These are phyloP conservation scores for Momotus momota DNA, from an alignment of 2,797 vertebrate genomes.

Conservation along the genomic window DNA sequence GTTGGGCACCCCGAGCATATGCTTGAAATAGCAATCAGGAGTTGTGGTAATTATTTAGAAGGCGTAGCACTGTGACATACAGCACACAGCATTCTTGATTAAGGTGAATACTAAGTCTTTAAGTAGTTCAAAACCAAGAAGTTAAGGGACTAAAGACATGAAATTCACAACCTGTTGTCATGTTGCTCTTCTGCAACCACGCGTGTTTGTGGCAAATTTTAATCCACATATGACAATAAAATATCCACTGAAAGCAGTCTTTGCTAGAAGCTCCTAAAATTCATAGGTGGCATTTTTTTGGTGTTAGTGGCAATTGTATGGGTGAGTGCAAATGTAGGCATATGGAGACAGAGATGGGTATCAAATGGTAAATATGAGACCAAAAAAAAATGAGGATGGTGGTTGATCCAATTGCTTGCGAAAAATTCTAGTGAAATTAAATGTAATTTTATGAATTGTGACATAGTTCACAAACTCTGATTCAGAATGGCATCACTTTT, in stretches of 20 bases:
- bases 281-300: neutral
- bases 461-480: neutral
- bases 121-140: neutral
- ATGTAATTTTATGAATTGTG: neutral
- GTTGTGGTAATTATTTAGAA: neutral
- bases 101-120: neutral
- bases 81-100: neutral
- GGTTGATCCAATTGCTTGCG: neutral
- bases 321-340: neutral
- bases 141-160: neutral
- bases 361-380: neutral
- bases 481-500: neutral
- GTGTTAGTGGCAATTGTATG: neutral
- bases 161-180: neutral
- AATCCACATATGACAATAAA: neutral
- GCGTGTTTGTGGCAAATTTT: neutral
- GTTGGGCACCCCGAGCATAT: neutral
- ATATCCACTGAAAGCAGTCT: neutral
- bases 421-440: neutral
- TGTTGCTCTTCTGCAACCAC: neutral
- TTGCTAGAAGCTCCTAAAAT: neutral
- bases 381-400: neutral
- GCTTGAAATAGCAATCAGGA: neutral
- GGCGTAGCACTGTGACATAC: neutral
- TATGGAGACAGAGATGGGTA: neutral